Evolutionary conservation across 2,888 invertebrate genomes (phyloP), one percentile per base, ranked within the genome.

Genomic region (Augochlorella aurata): DNA sequence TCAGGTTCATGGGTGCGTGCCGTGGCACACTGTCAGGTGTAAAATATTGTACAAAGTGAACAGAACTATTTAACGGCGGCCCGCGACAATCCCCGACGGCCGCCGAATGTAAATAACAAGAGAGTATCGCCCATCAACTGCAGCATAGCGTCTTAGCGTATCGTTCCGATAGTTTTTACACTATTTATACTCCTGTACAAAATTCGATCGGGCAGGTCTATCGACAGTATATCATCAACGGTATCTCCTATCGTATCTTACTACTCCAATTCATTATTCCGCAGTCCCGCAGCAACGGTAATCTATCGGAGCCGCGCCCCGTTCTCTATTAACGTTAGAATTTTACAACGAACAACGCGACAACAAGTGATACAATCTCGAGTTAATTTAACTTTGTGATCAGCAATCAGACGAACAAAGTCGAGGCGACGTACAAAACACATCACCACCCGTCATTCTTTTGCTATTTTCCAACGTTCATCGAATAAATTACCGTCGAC

Each of bases 141-240:
- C 29, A 24, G 54, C 50, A 16, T 66, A 75, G 21, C 18, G 54
- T 38, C 5, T 61, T 66, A 78, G 29, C 16, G 14, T 67, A 58
- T 58, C 49, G 38, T 77, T 67, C 67, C 67, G 52, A 67, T 81
- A 29, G 29, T 67, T 81, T 77, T 58, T 69, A 82, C 58, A 44
- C 71, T 83, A 83, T 81, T 81, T 83, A 83, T 77, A 81, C 74
- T 74, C 70, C 54, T 70, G 82, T 82, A 82, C 77, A 81, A 74
- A 77, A 81, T 68, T 71, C 74, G 50, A 58, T 79, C 52, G 9
- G 38, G 63, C 50, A 69, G 29, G 69, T 71, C 67, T 54, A 75
- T 72, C 61, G 18, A 21, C 38, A 38, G 38, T 38, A 38, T 38
- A 38, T 38, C 61, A 24, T 65, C 18, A 74, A 18, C n/a, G 49